These are phyloP conservation scores for Eumerus sabulonum DNA, from an alignment of 2,888 invertebrate species.

Conservation along the genomic window DNA sequence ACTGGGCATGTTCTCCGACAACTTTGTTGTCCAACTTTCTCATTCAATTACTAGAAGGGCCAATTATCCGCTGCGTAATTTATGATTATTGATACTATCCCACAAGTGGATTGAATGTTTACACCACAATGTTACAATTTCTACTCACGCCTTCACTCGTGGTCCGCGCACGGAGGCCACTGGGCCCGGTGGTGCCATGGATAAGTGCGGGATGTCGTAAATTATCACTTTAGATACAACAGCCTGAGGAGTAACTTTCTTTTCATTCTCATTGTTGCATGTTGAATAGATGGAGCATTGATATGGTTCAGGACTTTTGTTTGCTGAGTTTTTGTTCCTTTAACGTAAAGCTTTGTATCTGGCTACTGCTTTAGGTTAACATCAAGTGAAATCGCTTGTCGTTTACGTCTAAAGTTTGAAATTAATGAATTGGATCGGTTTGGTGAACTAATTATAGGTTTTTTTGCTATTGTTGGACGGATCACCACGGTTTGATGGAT, in stretches of 20 bases:
- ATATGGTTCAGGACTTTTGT: conserved; percentile 33
- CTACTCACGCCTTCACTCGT: conserved; percentile 20
- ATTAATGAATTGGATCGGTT: conserved; percentile 61
- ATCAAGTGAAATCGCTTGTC: conserved; percentile 52
- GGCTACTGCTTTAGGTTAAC: conserved; percentile 18
- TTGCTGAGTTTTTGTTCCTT: conserved; percentile 18
- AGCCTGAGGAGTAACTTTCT: conserved; percentile 44
- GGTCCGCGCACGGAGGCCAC: conserved; percentile 11
- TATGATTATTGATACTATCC: conserved; percentile 7
- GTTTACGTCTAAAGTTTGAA: conserved; percentile 49
- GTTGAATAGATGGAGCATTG: background rate
- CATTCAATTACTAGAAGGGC: conserved; percentile 33
- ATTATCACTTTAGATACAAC: conserved; percentile 54
- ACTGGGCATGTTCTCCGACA: conserved; percentile 7
- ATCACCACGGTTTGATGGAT: conserved; percentile 43
- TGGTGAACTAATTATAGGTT: conserved; percentile 61
- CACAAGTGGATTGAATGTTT: conserved; percentile 7
- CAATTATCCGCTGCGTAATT: conserved; percentile 45
- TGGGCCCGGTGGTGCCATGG: conserved; percentile 26
- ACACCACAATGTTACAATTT: conserved; percentile 9
- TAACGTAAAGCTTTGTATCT: conserved; percentile 10
- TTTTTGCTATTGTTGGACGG: conserved; percentile 32
- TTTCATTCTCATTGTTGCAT: conserved; percentile 36
- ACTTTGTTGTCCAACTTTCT: conserved; percentile 11
- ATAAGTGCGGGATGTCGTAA: conserved; percentile 51